A percentile compares a stretch with the other conserved stretches of the same genome.
phyloP scores from a whole-genome alignment of 2,888 invertebrate species.

The Andrena minutula region DNA sequence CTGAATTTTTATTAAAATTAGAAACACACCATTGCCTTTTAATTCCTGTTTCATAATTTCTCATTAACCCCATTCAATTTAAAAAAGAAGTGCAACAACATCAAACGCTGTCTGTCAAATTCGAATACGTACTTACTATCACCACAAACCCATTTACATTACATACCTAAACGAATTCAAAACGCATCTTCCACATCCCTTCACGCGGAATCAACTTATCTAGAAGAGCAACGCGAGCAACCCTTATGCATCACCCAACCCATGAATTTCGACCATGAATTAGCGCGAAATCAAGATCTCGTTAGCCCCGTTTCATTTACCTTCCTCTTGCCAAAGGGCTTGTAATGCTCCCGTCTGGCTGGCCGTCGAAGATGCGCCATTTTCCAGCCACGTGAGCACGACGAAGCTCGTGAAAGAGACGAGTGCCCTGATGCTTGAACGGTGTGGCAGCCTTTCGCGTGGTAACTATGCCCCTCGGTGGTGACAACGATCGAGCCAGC shows the following conservation, averaged over 20 bases:
- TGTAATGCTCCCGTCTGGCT: slow-evolving; percentile 80
- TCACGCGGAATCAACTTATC: too few species aligned
- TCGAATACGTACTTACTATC: too few species aligned
- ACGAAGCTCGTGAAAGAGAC: background rate
- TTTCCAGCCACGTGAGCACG: slow-evolving; percentile 12
- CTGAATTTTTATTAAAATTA: background rate
- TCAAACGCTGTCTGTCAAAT: too few species aligned
- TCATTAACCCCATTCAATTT: too few species aligned
- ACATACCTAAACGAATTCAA: too few species aligned
- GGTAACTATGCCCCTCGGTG: background rate
- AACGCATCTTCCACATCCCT: too few species aligned
- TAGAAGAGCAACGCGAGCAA: too few species aligned
- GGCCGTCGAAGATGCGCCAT: slow-evolving; percentile 83
- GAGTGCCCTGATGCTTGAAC: slow-evolving; percentile 1
- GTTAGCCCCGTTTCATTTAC: slow-evolving; percentile 70
- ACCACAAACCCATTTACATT: too few species aligned
- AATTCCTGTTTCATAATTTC: too few species aligned
- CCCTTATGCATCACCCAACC: too few species aligned
- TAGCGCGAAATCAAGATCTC: background rate
- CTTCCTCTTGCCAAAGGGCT: slow-evolving; percentile 83
- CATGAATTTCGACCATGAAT: background rate
- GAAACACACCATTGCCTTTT: too few species aligned
- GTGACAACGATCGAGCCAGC: slow-evolving; percentile 23
- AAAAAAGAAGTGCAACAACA: too few species aligned
- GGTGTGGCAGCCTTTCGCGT: background rate